A percentile compares a stretch with the other conserved stretches of the same genome.
phyloP scores from a whole-genome alignment of 1,140 invertebrate species.

The Delia radicum region DNA sequence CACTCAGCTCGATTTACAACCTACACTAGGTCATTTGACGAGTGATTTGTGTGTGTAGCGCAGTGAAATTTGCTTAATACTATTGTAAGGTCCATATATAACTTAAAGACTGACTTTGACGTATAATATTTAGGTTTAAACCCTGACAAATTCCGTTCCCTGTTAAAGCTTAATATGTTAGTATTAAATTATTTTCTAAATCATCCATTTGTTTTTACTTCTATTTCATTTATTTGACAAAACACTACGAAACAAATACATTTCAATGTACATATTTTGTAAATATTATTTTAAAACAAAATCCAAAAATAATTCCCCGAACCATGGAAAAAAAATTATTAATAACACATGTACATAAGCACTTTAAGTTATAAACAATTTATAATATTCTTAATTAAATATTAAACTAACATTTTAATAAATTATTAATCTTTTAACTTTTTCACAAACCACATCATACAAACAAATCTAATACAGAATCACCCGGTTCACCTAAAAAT shows the following conservation, averaged over 20 bases:
- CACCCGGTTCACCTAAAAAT: constrained; percentile 65
- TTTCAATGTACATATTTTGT: background rate
- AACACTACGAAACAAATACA: background rate
- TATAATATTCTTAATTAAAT: background rate
- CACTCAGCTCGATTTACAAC: too few species aligned
- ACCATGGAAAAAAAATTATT: background rate
- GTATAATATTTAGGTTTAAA: too few species aligned
- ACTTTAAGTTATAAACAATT: background rate
- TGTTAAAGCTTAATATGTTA: too few species aligned
- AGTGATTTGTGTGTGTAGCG: too few species aligned
- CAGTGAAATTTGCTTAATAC: too few species aligned
- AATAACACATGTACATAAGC: background rate
- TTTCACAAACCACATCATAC: constrained; percentile 6
- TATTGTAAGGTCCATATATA: too few species aligned
- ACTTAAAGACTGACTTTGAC: too few species aligned
- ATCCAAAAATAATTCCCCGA: background rate
- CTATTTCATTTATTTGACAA: too few species aligned
- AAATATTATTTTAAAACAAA: background rate
- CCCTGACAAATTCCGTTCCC: too few species aligned
- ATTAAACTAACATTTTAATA: background rate
- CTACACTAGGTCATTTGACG: too few species aligned
- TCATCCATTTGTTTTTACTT: too few species aligned
- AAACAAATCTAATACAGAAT: constrained; percentile 57
- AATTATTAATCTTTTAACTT: constrained; percentile 12
- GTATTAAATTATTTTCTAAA: too few species aligned